These are phyloP conservation scores for Darevskia mixta DNA, from an alignment of 2,797 vertebrate species.

Conservation along the genomic window DNA sequence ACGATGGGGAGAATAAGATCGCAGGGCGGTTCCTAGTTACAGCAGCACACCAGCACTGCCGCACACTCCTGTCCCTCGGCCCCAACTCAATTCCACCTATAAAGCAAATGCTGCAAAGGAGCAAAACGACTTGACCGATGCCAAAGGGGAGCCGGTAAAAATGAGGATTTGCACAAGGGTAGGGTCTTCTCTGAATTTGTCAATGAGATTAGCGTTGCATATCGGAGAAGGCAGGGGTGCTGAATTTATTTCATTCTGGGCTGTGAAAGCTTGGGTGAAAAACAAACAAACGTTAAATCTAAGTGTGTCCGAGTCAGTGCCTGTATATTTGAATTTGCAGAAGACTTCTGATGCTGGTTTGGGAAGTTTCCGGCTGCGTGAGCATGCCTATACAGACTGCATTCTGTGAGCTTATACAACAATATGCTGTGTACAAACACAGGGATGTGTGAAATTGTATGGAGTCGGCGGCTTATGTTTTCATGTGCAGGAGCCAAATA, in stretches of 20 bases:
- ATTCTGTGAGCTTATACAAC: not conserved
- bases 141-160: not conserved
- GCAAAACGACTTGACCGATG: not conserved
- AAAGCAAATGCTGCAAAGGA: not conserved
- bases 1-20: not conserved
- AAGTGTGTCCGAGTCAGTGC: not conserved
- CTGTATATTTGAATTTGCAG: not conserved
- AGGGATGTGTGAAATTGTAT: fast-evolving
- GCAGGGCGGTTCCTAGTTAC: not conserved
- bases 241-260: conserved; percentile 10
- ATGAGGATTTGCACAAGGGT: not conserved
- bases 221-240: not conserved
- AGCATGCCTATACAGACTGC: not conserved
- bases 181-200: not conserved
- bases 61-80: not conserved
- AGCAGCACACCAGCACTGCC: not conserved
- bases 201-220: not conserved
- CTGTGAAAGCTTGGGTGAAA: not conserved
- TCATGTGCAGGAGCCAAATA: not conserved
- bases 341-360: not conserved
- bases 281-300: not conserved
- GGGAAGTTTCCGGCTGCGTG: not conserved
- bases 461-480: not conserved
- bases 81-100: not conserved
- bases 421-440: not conserved